Conservation (phyloP, 2,113 vertebrate genomes). For the Grallaria varia region DNA sequence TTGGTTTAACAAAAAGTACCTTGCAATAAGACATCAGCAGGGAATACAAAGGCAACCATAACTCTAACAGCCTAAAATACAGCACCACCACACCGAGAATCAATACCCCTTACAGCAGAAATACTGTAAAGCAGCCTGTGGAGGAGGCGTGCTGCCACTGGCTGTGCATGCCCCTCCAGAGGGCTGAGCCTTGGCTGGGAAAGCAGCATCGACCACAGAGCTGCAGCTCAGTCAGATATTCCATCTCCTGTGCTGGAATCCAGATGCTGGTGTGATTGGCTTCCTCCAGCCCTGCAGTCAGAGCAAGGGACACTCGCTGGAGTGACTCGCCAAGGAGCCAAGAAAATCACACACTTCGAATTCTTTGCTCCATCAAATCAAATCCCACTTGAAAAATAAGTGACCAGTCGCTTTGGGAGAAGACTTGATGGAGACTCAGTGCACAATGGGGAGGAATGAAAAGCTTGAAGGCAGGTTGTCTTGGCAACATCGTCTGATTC, state of each 20-base stretch:
- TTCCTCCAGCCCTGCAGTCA: not conserved
- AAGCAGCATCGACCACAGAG: not conserved
- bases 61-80: not conserved
- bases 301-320: not conserved
- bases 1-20: not conserved
- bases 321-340: not conserved
- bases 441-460: not conserved
- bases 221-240: not conserved
- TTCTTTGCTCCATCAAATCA: not conserved
- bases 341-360: not conserved
- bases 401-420: not conserved
- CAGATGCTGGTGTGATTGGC: not conserved
- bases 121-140: not conserved
- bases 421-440: not conserved
- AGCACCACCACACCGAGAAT: not conserved
- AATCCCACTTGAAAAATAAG: not conserved
- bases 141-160: not conserved
- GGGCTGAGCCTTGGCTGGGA: not conserved
- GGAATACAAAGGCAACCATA: not conserved
- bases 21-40: not conserved
- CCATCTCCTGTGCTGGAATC: not conserved
- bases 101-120: not conserved
- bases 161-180: not conserved
- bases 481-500: constrained; percentile 21
- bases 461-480: not conserved